Evolutionary conservation across 2,888 invertebrate genomes (phyloP), one percentile per base, ranked within the genome.

Genomic region (Notocelia uddmanniana): DNA sequence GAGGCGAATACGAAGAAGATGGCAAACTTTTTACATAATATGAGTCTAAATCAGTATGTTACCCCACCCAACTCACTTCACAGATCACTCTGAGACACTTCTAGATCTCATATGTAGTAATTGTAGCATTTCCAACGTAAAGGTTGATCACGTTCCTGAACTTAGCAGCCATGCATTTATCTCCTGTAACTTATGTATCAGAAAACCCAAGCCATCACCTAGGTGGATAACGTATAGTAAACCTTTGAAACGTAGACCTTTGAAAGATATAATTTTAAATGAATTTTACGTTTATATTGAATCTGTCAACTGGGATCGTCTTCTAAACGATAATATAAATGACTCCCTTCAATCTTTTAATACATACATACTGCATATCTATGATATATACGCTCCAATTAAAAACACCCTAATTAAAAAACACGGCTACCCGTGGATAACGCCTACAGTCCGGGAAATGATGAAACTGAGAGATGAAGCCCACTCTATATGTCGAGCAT

Each of bases 21-120:
- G 50, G 50, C 18, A 31, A 5, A 3, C 50, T 18, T 52, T 52
- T 19, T 52, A 52, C 52, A 52, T 6, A 52, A 18, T 10, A 52
- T 52, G 52, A 52, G 52, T 10, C 52, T 52, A 18, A 52, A 52
- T 21, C 52, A 52, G 19, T 52, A 52, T 19, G 52, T 50, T 52
- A 52, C 52, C 52, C 31, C 31, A 31, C 31, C 8, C 31, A 31
- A 31, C 31, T 31, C 31, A 31, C 31, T 31, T 31, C 8, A 31
- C 31, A 2, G 60, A 60, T 8, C 15, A 73, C 18, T 75, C 74
- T 52, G 73, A 73, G 18, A 76, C 77, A 3, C 54, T 77, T 0
- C 63, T 78, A 11, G 75, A 76, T 31, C 15, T 77, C 3, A 34
- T 77, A 3, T 78, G 75, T 18, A 64, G 73, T 1, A 68, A 76